Evolutionary conservation across 2,797 vertebrate genomes (phyloP), one percentile per base, ranked within the genome.

Genomic region (Enteromius afrohamiltoni): DNA sequence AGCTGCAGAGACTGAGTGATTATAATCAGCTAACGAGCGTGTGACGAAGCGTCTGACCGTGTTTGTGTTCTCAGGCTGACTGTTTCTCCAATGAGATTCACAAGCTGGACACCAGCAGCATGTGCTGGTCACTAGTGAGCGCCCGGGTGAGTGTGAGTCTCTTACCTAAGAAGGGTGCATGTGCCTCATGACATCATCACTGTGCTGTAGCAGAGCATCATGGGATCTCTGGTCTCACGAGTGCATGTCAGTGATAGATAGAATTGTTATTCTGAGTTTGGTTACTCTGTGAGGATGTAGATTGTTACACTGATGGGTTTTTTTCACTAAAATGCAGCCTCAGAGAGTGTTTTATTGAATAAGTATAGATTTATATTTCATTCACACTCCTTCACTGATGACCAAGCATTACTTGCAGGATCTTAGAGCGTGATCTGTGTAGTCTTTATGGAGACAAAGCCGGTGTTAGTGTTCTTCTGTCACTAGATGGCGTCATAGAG

Each of bases 71-170:
- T 58, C 91, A 99, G 98, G 98, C 98, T 3, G 98, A 99, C 94
- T 99, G 98, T 92, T 99, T 99, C 94, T 99, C 98, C 85, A 99
- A 99, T 37, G 98, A 99, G 86, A 98, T 99, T 88, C 98, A 99
- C 92, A 97, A 97, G 90, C 88, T 99, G 93, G 97, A 99, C 90
- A 97, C 97, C 85, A 95, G 91, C 86, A 95, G 91, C 90, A 98
- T 99, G 98, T 94, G 87, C 17, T 99, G 98, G 98, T 96, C 96
- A 53, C 92, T 99, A 89, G 95, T 99, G 84, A 97, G 96, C 86
- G 95, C 96, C 70, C 96, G 95, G 94, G 98, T 99, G 87, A 96
- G 97, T 94, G 78, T 19, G 16, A 75, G 47, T 16, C 47, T 49
- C 14, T 49, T 16, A 49, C 4, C 47, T 16, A 21, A 3, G 19